phyloP scores from a whole-genome alignment of 64 coral and sea anemone species.

The Pocillopora damicornis region DNA sequence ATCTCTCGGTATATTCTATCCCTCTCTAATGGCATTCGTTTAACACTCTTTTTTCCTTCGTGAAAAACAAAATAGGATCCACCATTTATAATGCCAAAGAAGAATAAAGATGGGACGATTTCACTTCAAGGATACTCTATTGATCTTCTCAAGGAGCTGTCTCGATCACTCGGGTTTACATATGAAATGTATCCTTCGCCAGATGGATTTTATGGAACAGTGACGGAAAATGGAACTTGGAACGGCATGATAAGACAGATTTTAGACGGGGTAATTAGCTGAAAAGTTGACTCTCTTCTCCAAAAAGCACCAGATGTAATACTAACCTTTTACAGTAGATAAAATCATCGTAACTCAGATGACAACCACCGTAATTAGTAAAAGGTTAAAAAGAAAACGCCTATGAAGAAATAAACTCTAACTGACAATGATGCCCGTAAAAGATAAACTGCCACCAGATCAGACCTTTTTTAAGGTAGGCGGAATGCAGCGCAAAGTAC shows the following conservation, averaged over 20 bases:
- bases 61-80: neutral
- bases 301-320: neutral
- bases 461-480: neutral
- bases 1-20: too few species aligned
- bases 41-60: neutral
- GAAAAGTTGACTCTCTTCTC: too few species aligned
- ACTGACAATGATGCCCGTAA: slow-evolving; percentile 26
- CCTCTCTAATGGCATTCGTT: neutral
- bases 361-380: neutral
- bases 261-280: too few species aligned
- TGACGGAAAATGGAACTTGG: slow-evolving; percentile 17
- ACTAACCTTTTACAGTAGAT: too few species aligned
- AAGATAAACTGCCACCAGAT: too few species aligned
- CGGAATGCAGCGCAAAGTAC: too few species aligned
- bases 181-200: slow-evolving; percentile 33
- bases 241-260: slow-evolving; percentile 29
- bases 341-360: slow-evolving; percentile 32
- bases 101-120: neutral
- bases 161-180: slow-evolving; percentile 25
- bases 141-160: slow-evolving; percentile 28
- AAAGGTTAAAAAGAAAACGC: neutral
- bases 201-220: slow-evolving; percentile 11
- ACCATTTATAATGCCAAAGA: slow-evolving; percentile 2
- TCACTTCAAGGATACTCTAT: slow-evolving; percentile 16
- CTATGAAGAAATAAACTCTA: slow-evolving; percentile 39